phyloP scores from a whole-genome alignment of 2,113 vertebrate genomes.

The Polypterus bichir region DNA sequence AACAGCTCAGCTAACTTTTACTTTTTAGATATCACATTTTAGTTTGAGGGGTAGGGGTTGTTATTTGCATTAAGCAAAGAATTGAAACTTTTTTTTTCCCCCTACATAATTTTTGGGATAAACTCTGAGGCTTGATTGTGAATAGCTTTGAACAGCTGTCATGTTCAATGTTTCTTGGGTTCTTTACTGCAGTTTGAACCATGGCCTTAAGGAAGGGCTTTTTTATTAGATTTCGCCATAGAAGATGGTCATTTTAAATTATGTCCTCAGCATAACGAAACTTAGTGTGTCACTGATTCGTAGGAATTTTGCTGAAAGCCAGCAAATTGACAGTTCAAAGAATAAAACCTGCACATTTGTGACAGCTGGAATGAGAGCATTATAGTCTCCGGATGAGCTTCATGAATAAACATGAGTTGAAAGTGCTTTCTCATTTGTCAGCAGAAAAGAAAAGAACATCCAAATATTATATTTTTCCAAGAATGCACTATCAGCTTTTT shows the following conservation, averaged over 20 bases:
- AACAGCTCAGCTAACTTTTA: no score
- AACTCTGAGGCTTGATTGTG: background rate
- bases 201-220: background rate
- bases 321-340: conserved; percentile 1
- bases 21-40: no score
- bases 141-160: conserved; percentile 7
- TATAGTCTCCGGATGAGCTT: no score
- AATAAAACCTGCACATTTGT: background rate
- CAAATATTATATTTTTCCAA: no score
- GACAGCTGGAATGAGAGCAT: no score
- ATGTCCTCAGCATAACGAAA: conserved; percentile 5
- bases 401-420: no score
- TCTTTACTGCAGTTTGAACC: background rate
- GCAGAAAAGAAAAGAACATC: no score
- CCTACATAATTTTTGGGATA: background rate
- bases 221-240: conserved; percentile 2
- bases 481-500: no score
- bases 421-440: no score
- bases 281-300: conserved; percentile 2
- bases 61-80: background rate
- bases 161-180: background rate
- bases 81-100: background rate
- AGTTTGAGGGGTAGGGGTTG: no score
- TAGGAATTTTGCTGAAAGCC: background rate
- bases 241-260: conserved; percentile 5